A percentile compares a stretch with the other conserved stretches of the same genome.
These are phyloP conservation scores for Oryzias dopingdopingensis DNA, from an alignment of 2,797 vertebrate genomes.

Conservation along the genomic window DNA sequence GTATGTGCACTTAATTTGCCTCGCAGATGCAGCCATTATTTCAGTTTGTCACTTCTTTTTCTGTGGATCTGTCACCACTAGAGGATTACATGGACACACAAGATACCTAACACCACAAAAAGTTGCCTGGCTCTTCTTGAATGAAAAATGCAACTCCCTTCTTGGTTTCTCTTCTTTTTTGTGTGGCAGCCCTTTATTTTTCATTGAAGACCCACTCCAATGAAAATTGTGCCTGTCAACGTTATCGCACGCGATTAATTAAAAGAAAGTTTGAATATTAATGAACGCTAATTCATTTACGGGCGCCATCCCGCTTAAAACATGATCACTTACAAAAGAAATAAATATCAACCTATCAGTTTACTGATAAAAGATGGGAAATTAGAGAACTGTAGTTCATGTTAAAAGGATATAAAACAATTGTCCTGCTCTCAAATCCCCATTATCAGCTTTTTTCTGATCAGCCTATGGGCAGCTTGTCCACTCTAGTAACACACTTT, in stretches of 20 bases:
- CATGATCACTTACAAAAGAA: no score
- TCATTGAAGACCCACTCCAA: no score
- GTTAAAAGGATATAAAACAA: neutral
- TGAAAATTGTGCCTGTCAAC: no score
- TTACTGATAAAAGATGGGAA: no score
- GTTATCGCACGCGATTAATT: no score
- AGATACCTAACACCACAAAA: constrained; percentile 66
- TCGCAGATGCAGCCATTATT: constrained; percentile 25
- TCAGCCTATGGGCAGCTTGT: constrained; percentile 14
- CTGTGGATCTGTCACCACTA: constrained; percentile 61
- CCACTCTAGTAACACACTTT: neutral
- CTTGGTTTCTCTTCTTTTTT: constrained; percentile 30
- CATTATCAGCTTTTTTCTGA: constrained; percentile 4
- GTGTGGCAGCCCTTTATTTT: constrained; percentile 23
- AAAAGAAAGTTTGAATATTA: no score
- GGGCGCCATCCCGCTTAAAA: no score
- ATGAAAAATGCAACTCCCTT: constrained; percentile 50
- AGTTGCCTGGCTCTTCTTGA: constrained; percentile 42
- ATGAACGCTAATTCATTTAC: no score
- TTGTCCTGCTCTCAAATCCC: neutral
- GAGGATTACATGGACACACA: constrained; percentile 57
- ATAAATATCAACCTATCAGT: no score
- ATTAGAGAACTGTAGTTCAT: no score
- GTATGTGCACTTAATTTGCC: constrained; percentile 24
- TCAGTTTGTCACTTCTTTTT: constrained; percentile 41